These are phyloP conservation scores for Chaenocephalus aceratus DNA, from an alignment of 2,113 vertebrate genomes.

Conservation along the genomic window DNA sequence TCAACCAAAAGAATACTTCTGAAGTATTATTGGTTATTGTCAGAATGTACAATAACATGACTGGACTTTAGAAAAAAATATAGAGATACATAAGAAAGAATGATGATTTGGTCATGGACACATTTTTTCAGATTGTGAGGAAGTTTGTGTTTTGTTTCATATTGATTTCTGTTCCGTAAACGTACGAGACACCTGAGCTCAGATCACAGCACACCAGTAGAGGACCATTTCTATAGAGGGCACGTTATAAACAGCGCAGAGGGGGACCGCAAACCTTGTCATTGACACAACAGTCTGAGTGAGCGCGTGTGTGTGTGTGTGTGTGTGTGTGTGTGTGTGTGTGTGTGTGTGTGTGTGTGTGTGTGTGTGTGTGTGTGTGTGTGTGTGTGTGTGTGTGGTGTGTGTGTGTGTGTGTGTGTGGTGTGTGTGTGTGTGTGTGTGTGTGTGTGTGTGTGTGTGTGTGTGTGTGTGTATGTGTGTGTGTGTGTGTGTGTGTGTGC, in stretches of 20 bases:
- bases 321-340: too few species aligned
- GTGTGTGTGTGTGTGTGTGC: constrained; percentile 48
- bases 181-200: constrained; percentile 70
- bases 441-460: too few species aligned
- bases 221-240: constrained; percentile 70
- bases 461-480: constrained; percentile 46
- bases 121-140: not conserved
- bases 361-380: too few species aligned
- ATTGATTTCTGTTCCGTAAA: constrained; percentile 65
- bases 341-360: too few species aligned
- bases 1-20: too few species aligned
- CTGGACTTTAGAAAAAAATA: not conserved
- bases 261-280: constrained; percentile 81
- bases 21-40: not conserved
- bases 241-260: constrained; percentile 77
- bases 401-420: too few species aligned
- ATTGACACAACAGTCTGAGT: constrained; percentile 82
- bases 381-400: too few species aligned
- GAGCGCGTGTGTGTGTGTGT: too few species aligned
- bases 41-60: constrained; percentile 10
- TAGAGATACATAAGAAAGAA: too few species aligned
- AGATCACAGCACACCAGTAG: constrained; percentile 49
- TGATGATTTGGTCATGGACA: not conserved
- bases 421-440: too few species aligned
- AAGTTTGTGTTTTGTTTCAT: constrained; percentile 22